Conservation (phyloP, 2,888 invertebrate genomes). For the Morpho achilles region DNA sequence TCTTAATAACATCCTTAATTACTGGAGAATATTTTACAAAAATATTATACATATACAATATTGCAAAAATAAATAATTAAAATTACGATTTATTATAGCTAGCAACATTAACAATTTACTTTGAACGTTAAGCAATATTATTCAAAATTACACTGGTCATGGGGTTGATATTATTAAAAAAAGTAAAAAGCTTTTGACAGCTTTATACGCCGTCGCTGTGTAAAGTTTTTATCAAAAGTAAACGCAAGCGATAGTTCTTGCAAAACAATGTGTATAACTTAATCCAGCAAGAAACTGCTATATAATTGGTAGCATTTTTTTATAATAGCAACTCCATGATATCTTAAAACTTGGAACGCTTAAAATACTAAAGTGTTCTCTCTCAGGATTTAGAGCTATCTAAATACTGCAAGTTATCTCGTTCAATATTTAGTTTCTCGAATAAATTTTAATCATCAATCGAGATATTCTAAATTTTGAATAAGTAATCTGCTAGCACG, state of each 20-base stretch:
- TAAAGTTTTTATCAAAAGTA: constrained; percentile 56
- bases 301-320: constrained; percentile 33
- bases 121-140: constrained; percentile 70
- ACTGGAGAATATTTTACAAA: constrained; percentile 63
- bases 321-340: constrained; percentile 56
- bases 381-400: constrained; percentile 64
- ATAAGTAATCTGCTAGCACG: constrained; percentile 31
- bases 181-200: constrained; percentile 18
- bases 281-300: constrained; percentile 28
- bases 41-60: constrained; percentile 47
- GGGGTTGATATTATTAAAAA: constrained; percentile 49
- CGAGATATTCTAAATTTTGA: constrained; percentile 28
- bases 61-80: constrained; percentile 60
- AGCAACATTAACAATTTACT: constrained; percentile 68
- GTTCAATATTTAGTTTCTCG: constrained; percentile 20
- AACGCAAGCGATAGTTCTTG: constrained; percentile 54
- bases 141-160: constrained; percentile 51
- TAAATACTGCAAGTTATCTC: constrained; percentile 36
- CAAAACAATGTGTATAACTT: constrained; percentile 35
- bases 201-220: constrained; percentile 36
- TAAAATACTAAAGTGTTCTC: constrained; percentile 65
- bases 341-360: constrained; percentile 48
- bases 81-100: constrained; percentile 55
- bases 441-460: constrained; percentile 12
- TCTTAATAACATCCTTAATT: constrained; percentile 42